These are phyloP conservation scores for Anorthoa munda DNA, from an alignment of 2,888 invertebrate genomes.

Conservation along the genomic window DNA sequence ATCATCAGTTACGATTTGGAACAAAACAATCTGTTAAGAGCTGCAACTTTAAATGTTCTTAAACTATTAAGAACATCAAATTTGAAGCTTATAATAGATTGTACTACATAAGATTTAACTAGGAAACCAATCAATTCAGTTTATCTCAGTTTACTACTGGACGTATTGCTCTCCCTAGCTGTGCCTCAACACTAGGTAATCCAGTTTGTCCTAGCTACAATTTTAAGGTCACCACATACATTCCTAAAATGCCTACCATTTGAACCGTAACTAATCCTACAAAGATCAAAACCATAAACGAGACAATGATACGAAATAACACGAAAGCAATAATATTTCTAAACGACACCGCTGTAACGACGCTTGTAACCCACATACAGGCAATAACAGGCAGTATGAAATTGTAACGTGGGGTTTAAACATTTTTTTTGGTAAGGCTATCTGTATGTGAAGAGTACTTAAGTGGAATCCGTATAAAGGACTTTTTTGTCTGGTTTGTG, in stretches of 20 bases:
- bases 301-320: conserved; percentile 60
- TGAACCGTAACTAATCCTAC: conserved; percentile 26
- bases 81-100: too few relatives aligned
- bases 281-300: conserved; percentile 57
- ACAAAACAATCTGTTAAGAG: too few relatives aligned
- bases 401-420: conserved; percentile 55
- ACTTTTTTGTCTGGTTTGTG: neutral
- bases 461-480: neutral
- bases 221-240: neutral
- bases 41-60: too few relatives aligned
- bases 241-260: conserved; percentile 5
- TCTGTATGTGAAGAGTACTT: conserved; percentile 12
- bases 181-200: neutral
- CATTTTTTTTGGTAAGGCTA: conserved; percentile 16
- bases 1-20: too few relatives aligned
- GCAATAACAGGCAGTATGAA: conserved; percentile 66
- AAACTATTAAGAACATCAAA: too few relatives aligned
- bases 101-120: too few relatives aligned
- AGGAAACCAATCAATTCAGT: too few relatives aligned
- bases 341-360: conserved; percentile 57
- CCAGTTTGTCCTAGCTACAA: neutral
- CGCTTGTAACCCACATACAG: conserved; percentile 60
- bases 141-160: too few relatives aligned
- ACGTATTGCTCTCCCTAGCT: too few relatives aligned
- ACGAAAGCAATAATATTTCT: conserved; percentile 61